Evolutionary conservation across 2,113 vertebrate genomes (phyloP), one percentile per base, ranked within the genome.

Genomic region (Semnornis frantzii): DNA sequence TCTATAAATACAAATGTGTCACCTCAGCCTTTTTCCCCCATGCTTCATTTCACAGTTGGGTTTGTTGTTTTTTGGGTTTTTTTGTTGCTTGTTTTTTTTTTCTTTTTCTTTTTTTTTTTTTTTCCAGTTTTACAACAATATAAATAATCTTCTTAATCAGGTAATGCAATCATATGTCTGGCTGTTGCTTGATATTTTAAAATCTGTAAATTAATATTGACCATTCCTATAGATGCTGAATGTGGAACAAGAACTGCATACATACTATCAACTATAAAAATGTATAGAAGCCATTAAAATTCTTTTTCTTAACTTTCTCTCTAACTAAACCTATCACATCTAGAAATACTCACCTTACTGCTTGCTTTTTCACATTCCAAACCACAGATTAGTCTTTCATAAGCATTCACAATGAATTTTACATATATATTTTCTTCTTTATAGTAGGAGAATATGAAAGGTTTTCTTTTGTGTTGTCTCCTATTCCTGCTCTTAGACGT

Each of bases 321-420:
- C 24, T 66, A 33, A 58, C 74, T 69, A 64, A 89, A 90, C 13
- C 30, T 76, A 19, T 79, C 76, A 73, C 28, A 64, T 16, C 9
- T 57, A 8, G 8, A 20, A 42, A 28, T 1, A 1, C 17, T 71
- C n/a, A 81, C 81, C 4, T 5, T 28, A 86, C 27, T 88, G n/a
- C 15, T 58, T 68, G n/a, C 37, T 69, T 60, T 81, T 50, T 76
- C 52, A 52, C 62, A 93, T 94, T 59, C 72, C 21, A 81, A 95
- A 52, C 21, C 37, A n/a, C 28, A 77, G 46, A 20, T 85, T 34
- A 37, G 54, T 93, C 46, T 64, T 85, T 71, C 62, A 73, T 57
- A 95, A 83, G 34, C 59, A 57, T 23, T 77, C 87, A 77, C 63
- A 87, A 77, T 93, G 63, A 92, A 75, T 79, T n/a, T 74, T 31